A percentile compares a stretch with the other conserved stretches of the same genome.
phyloP scores from a whole-genome alignment of 2,888 invertebrate genomes.

The Myathropa florea region DNA sequence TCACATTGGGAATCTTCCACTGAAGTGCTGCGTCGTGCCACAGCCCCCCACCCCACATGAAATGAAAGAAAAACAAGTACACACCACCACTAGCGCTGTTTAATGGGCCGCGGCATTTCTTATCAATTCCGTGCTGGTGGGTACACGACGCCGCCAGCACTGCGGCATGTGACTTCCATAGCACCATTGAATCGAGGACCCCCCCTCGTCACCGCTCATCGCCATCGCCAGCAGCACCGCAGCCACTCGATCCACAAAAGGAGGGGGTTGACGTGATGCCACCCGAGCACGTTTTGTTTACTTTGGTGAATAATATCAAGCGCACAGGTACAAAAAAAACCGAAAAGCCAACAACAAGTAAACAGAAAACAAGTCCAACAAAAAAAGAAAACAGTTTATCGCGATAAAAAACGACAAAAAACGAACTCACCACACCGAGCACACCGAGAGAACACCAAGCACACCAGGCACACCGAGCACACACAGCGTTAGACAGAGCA shows the following conservation, averaged over 20 bases:
- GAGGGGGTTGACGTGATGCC: slow-evolving; percentile 62
- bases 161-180: slow-evolving; percentile 23
- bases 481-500: slow-evolving; percentile 14
- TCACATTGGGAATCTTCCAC: slow-evolving; percentile 61
- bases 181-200: neutral
- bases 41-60: slow-evolving; percentile 16
- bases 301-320: slow-evolving; percentile 66
- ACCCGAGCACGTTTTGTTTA: slow-evolving; percentile 65
- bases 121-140: slow-evolving; percentile 66
- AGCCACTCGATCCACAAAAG: neutral
- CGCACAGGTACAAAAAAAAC: slow-evolving; percentile 36
- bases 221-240: slow-evolving; percentile 41
- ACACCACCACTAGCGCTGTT: slow-evolving; percentile 52
- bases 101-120: slow-evolving; percentile 63
- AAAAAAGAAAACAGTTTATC: slow-evolving; percentile 8
- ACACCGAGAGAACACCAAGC: no score
- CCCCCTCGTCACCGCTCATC: slow-evolving; percentile 13
- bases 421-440: neutral
- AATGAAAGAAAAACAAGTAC: slow-evolving; percentile 28
- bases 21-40: slow-evolving; percentile 46
- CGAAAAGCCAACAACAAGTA: slow-evolving; percentile 34
- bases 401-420: slow-evolving; percentile 33
- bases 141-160: slow-evolving; percentile 40
- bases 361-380: neutral
- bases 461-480: neutral